These are phyloP conservation scores for Syritta pipiens DNA, from an alignment of 2,888 invertebrate species.

Conservation along the genomic window DNA sequence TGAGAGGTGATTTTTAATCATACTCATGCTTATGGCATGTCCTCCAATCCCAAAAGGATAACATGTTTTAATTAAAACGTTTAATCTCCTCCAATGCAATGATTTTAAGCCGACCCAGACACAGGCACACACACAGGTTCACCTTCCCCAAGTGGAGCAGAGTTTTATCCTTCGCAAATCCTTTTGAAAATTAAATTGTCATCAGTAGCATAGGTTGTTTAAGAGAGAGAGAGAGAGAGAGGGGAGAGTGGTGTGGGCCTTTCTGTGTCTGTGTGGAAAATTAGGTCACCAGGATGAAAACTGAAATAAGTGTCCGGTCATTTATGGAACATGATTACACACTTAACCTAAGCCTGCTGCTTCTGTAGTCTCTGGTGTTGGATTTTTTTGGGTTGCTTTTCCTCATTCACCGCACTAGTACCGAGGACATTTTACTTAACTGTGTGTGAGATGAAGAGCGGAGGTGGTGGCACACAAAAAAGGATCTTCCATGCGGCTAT, in stretches of 20 bases:
- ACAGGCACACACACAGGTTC: conserved; percentile 10
- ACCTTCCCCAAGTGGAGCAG: too few species aligned
- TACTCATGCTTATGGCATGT: conserved; percentile 33
- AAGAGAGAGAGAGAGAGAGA: too few species aligned
- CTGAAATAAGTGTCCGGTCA: conserved; percentile 63
- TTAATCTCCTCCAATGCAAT: conserved; percentile 52
- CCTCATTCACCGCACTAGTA: conserved; percentile 4
- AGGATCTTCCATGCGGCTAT: conserved; percentile 34
- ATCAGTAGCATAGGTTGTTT: conserved; percentile 56
- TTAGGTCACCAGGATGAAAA: conserved; percentile 61
- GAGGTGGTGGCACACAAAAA: too few species aligned
- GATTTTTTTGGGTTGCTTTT: conserved; percentile 2
- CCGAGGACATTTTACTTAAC: too few species aligned
- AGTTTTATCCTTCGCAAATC: conserved; percentile 49
- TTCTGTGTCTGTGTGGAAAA: too few species aligned
- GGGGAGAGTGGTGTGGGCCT: too few species aligned
- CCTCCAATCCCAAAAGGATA: conserved; percentile 45
- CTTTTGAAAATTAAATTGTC: conserved; percentile 61
- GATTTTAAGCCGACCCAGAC: conserved; percentile 28
- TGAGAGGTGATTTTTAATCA: conserved; percentile 55
- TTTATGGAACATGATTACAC: conserved; percentile 67
- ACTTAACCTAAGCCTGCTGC: conserved; percentile 60
- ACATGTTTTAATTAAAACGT: conserved; percentile 66
- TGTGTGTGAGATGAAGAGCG: too few species aligned
- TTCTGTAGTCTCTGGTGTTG: conserved; percentile 23